Base-by-base conservation (phyloP, 2,797 vertebrate genomes). In the Distichodus sexfasciatus region DNA sequence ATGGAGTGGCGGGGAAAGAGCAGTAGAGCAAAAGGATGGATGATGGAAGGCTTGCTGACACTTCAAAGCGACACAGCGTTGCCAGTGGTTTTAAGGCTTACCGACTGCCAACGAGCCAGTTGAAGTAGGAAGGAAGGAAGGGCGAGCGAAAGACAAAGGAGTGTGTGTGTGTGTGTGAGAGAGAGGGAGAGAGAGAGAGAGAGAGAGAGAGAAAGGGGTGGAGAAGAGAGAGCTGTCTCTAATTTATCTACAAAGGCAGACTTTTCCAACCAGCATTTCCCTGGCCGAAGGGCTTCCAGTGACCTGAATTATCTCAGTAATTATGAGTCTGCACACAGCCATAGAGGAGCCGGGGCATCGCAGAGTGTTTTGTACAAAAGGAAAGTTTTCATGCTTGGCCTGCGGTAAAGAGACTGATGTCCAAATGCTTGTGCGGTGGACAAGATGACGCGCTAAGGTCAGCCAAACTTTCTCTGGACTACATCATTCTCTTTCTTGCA, bases 301-400 rank as follows among this genome's bases (percentile, higher is more conserved):
- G 81, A 75, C 81, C 81, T 77, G 76, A 79, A 80, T 82, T 79
- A 80, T 68, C 66, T 5, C 35, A 66, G 74, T 77, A 77, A 78
- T 80, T 78, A 76, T 61, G 75, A 69, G 60, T 77, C 62, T 65
- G 55, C 64, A 65, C 63, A 70, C 47, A 44, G 14, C 29, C 63
- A 17, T 65, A 38, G 51, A 46, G 51, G 40, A 55, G 19, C 26
- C 24, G 6, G 55, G 47, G 31, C 64, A 12, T 15, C 36, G 46
- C n/a, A 50, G 9, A 41, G 40, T 57, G 47, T 46, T 50, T 74
- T 53, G 35, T 50, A 9, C 19, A 38, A 51, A 41, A 50, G 47
- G 19, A 66, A 53, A 46, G 35, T 31, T 15, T 29, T 62, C 29
- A 43, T 62, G 35, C 44, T 21, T 29, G n/a, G 54, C 40, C 69